A percentile compares a stretch with the other conserved stretches of the same genome.
Evolutionary conservation across 2,888 invertebrate species (phyloP).

Genomic region (Plutella xylostella): DNA sequence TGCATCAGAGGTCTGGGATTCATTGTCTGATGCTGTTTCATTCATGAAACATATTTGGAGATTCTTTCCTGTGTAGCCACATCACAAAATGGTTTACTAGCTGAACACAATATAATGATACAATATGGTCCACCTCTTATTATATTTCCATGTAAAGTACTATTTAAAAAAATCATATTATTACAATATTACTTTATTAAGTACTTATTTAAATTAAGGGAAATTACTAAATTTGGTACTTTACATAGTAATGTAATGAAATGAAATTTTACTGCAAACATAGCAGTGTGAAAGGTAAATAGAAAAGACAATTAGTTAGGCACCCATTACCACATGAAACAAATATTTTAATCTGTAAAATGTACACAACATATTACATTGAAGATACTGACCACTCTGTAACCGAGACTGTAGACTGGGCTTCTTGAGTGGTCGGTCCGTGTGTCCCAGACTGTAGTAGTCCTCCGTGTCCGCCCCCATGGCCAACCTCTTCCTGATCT

Average conservation of each 20-base stretch:
- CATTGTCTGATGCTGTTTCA: slow-evolving; percentile 87
- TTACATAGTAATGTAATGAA: too few species aligned
- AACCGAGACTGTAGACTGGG: slow-evolving; percentile 89
- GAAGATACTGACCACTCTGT: slow-evolving; percentile 77
- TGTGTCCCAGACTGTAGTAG: slow-evolving; percentile 70
- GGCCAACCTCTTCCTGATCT: slow-evolving; percentile 88
- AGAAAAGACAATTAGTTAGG: background rate
- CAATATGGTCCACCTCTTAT: background rate
- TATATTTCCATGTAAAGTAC: background rate
- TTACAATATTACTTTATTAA: too few species aligned
- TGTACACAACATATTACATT: slow-evolving; percentile 2
- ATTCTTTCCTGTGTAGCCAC: slow-evolving; percentile 80
- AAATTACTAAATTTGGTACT: too few species aligned
- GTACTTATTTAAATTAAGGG: too few species aligned
- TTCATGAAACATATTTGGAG: slow-evolving; percentile 97
- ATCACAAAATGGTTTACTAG: slow-evolving; percentile 23
- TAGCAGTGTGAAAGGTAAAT: background rate
- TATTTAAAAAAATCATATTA: too few species aligned
- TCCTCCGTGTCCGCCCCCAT: slow-evolving; percentile 86
- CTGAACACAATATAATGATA: background rate
- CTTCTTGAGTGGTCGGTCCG: slow-evolving; percentile 81
- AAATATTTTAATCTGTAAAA: slow-evolving; percentile 1
- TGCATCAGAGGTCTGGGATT: slow-evolving; percentile 81
- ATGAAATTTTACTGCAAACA: too few species aligned
- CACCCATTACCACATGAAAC: slow-evolving; percentile 1